Percentiles rank a stretch among this genome's conserved stretches.
Evolutionary conservation across 1,140 invertebrate genomes (phyloP).

Genomic region (Caenorhabditis remanei): DNA sequence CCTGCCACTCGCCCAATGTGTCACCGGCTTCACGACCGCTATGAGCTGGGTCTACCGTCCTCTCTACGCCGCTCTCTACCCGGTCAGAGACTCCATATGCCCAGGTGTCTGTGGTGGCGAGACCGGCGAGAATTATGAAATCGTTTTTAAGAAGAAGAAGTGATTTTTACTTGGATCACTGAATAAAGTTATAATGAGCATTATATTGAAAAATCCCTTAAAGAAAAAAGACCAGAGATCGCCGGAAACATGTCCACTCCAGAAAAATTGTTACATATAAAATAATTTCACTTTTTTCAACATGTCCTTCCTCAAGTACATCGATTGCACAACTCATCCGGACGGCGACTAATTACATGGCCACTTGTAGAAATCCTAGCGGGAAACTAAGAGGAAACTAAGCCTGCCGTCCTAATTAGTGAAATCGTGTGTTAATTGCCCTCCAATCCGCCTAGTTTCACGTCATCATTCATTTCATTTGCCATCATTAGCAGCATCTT

Average conservation of each 20-base stretch:
- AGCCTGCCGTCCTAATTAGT: background rate
- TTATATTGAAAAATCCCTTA: background rate
- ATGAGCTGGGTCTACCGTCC: background rate
- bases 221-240: background rate
- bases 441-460: conserved; percentile 15
- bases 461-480: background rate
- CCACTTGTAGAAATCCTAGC: background rate
- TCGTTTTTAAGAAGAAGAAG: background rate
- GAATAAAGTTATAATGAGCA: background rate
- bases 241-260: background rate
- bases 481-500: background rate
- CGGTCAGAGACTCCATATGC: background rate
- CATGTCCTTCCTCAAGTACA: conserved; percentile 36
- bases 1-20: background rate
- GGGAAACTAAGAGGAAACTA: background rate
- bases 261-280: too few relatives aligned
- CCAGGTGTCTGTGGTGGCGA: background rate
- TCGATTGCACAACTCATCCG: background rate
- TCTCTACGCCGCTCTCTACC: background rate
- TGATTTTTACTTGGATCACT: background rate
- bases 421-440: conserved; percentile 48
- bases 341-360: background rate
- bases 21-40: background rate
- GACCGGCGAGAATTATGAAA: background rate
- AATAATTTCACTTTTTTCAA: too few relatives aligned